These are phyloP conservation scores for Acleris cristana DNA, from an alignment of 2,888 invertebrate genomes.

Conservation along the genomic window DNA sequence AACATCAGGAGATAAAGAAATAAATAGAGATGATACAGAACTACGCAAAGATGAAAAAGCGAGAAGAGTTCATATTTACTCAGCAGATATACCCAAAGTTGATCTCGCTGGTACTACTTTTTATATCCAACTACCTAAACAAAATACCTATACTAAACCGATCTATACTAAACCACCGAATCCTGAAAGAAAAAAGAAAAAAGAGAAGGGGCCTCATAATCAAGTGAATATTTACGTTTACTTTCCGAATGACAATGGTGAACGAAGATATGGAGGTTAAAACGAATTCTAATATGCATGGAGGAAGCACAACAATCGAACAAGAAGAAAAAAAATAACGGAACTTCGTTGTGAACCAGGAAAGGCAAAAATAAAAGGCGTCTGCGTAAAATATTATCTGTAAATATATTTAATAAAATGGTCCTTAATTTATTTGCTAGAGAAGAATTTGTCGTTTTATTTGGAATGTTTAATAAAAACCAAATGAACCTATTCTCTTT, in stretches of 20 bases:
- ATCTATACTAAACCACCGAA: background rate
- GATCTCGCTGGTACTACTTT: background rate
- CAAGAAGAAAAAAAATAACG: background rate
- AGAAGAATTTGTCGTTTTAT: background rate
- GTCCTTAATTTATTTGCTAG: background rate
- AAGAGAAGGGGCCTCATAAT: constrained; percentile 4
- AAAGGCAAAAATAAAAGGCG: background rate
- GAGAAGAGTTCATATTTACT: background rate
- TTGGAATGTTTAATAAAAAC: too few species aligned
- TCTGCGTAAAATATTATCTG: background rate
- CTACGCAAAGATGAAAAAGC: background rate
- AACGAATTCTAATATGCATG: background rate
- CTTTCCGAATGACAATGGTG: background rate
- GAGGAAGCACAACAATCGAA: background rate
- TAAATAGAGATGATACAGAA: background rate
- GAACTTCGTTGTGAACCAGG: background rate
- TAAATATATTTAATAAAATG: background rate
- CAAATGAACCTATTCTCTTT: too few species aligned
- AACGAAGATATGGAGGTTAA: background rate
- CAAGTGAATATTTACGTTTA: constrained; percentile 11
- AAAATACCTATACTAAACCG: too few species aligned
- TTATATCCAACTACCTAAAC: background rate
- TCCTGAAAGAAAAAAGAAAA: background rate
- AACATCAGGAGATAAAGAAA: background rate
- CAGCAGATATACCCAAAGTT: background rate